Evolutionary conservation across 2,113 vertebrate species (phyloP).

Genomic region (Tenebrosternarchus preto): DNA sequence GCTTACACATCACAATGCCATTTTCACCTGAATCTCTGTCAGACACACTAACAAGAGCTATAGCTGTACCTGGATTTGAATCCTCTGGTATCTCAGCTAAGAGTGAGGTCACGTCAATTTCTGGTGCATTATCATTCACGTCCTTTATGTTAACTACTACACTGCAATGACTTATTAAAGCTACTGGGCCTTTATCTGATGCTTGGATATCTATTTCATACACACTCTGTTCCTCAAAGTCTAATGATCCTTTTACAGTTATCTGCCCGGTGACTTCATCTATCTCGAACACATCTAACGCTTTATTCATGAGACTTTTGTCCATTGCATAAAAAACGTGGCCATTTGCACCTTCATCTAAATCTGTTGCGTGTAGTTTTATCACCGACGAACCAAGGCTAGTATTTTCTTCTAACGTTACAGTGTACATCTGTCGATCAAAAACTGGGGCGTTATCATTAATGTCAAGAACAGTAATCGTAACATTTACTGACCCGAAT

Average conservation of each 20-base stretch:
- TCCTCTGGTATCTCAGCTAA: constrained; percentile 39
- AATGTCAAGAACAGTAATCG: constrained; percentile 47
- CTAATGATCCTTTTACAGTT: constrained; percentile 39
- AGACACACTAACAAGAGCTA: constrained; percentile 45
- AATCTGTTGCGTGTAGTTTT: constrained; percentile 45
- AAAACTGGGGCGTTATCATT: constrained; percentile 57
- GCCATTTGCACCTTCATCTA: constrained; percentile 55
- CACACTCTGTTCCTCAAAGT: constrained; percentile 42
- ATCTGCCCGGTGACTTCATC: constrained; percentile 40
- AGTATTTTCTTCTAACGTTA: constrained; percentile 48
- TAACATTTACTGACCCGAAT: constrained; percentile 48
- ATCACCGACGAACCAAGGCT: constrained; percentile 33
- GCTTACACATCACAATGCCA: constrained; percentile 32
- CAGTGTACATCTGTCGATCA: constrained; percentile 41
- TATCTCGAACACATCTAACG: constrained; percentile 44
- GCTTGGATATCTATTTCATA: constrained; percentile 56
- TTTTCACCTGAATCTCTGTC: constrained; percentile 49
- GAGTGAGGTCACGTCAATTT: constrained; percentile 56
- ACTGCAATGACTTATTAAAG: constrained; percentile 30
- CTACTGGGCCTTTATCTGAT: constrained; percentile 33
- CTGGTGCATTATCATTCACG: constrained; percentile 69
- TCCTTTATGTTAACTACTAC: constrained; percentile 62
- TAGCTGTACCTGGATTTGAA: constrained; percentile 16
- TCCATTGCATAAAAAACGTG: constrained; percentile 46
- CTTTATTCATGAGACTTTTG: constrained; percentile 18